Evolutionary conservation across 1,140 invertebrate species (phyloP).

Genomic region (Homalodisca vitripennis): DNA sequence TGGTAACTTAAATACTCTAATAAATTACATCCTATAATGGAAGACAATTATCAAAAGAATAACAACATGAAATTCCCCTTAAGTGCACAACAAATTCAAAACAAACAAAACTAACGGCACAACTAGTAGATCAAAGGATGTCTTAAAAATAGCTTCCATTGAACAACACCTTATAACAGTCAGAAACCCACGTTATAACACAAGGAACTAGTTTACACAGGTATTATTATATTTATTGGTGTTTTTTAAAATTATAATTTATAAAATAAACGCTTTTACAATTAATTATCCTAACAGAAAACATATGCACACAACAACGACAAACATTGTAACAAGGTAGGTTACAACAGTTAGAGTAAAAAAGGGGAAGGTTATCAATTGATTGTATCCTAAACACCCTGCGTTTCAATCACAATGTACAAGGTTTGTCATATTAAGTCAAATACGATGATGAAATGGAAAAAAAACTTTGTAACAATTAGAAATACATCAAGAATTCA

Average conservation of each 20-base stretch:
- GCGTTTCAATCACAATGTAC: constrained; percentile 26
- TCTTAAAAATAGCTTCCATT: constrained; percentile 1
- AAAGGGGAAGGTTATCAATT: constrained; percentile 27
- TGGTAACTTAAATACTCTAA: too few species aligned
- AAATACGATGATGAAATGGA: background rate
- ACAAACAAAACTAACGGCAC: constrained; percentile 1
- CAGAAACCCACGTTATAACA: constrained; percentile 6
- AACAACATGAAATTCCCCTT: constrained; percentile 20
- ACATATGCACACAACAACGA: constrained; percentile 17
- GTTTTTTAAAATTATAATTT: constrained; percentile 16
- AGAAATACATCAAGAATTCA: constrained; percentile 11
- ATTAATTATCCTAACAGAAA: background rate
- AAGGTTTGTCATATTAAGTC: too few species aligned
- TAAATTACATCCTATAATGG: constrained; percentile 23
- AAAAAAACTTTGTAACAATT: constrained; percentile 6
- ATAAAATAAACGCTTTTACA: background rate
- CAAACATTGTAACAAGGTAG: constrained; percentile 8
- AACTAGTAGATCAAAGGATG: background rate
- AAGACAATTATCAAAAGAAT: constrained; percentile 18
- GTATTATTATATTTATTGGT: constrained; percentile 20
- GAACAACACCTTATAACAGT: constrained; percentile 9
- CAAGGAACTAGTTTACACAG: constrained; percentile 21
- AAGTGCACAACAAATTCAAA: constrained; percentile 13
- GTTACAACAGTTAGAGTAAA: constrained; percentile 28
- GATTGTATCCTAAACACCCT: constrained; percentile 30